These are phyloP conservation scores for Thymelicus acteon DNA, from an alignment of 2,888 invertebrate species.

Conservation along the genomic window DNA sequence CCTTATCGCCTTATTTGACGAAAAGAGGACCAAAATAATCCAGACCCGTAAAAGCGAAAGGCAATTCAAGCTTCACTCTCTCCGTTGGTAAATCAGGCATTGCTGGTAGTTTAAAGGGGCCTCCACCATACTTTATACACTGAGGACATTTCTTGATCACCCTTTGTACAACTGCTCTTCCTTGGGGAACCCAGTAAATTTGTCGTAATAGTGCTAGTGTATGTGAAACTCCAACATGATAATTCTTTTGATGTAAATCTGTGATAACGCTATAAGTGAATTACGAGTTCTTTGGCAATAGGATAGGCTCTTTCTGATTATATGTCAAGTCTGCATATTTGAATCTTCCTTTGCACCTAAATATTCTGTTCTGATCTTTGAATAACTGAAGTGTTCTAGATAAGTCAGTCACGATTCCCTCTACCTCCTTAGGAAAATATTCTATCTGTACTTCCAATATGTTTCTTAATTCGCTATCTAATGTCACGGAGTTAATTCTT, in stretches of 20 bases:
- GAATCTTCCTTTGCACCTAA: background rate
- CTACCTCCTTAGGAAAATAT: conserved; percentile 22
- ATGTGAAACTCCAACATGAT: background rate
- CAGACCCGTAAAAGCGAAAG: conserved; percentile 42
- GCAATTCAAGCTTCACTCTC: conserved; percentile 40
- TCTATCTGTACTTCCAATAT: conserved; percentile 6
- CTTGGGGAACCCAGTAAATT: background rate
- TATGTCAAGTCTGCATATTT: background rate
- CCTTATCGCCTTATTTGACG: conserved; percentile 19
- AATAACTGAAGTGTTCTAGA: conserved; percentile 13
- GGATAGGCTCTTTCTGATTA: conserved; percentile 6
- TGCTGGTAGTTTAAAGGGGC: conserved; percentile 44
- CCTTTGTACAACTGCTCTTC: background rate
- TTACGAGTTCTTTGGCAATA: conserved; percentile 14
- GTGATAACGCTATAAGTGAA: conserved; percentile 1
- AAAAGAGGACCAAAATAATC: conserved; percentile 43
- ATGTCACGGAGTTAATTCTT: background rate
- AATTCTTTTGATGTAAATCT: background rate
- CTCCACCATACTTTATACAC: conserved; percentile 46
- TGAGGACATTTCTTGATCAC: conserved; percentile 36
- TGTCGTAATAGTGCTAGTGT: background rate
- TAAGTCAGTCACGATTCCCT: conserved; percentile 11
- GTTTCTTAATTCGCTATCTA: background rate
- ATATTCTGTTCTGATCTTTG: conserved; percentile 12
- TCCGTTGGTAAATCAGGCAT: conserved; percentile 45